phyloP scores from a whole-genome alignment of 2,888 invertebrate genomes.

The Phortica magna region DNA sequence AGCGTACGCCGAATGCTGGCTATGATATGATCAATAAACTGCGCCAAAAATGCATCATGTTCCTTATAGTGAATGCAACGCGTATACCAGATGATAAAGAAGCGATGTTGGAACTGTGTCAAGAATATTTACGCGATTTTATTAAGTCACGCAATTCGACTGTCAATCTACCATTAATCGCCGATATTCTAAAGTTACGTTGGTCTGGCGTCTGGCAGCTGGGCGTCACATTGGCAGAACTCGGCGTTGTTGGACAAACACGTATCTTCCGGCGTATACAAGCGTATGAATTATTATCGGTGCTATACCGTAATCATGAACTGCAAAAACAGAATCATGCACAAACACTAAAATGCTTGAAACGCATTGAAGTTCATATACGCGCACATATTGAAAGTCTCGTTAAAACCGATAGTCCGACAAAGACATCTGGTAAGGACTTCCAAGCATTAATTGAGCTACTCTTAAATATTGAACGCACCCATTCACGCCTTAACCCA shows the following conservation, averaged over 20 bases:
- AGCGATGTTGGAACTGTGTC: conserved; percentile 52
- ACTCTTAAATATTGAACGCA: background rate
- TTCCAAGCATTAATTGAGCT: conserved; percentile 61
- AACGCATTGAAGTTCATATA: background rate
- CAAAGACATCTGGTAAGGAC: conserved; percentile 60
- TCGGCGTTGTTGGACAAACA: conserved; percentile 81
- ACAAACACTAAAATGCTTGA: background rate
- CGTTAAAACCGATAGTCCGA: background rate
- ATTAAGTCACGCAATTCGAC: conserved; percentile 68
- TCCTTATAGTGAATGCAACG: conserved; percentile 59
- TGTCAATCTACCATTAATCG: conserved; percentile 83
- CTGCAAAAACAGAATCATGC: conserved; percentile 51
- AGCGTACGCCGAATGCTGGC: conserved; percentile 57
- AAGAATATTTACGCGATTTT: conserved; percentile 65
- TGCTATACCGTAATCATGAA: conserved; percentile 81
- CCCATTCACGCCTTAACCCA: background rate
- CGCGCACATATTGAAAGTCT: background rate
- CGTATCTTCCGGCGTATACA: conserved; percentile 84
- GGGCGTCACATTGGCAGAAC: conserved; percentile 80
- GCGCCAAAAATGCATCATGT: conserved; percentile 66
- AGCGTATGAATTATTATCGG: conserved; percentile 83
- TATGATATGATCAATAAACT: conserved; percentile 63
- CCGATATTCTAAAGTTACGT: conserved; percentile 82
- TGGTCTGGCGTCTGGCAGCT: conserved; percentile 84
- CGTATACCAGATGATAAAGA: conserved; percentile 47